Conservation (phyloP, 2,797 vertebrate genomes). For the Fratercula arctica region DNA sequence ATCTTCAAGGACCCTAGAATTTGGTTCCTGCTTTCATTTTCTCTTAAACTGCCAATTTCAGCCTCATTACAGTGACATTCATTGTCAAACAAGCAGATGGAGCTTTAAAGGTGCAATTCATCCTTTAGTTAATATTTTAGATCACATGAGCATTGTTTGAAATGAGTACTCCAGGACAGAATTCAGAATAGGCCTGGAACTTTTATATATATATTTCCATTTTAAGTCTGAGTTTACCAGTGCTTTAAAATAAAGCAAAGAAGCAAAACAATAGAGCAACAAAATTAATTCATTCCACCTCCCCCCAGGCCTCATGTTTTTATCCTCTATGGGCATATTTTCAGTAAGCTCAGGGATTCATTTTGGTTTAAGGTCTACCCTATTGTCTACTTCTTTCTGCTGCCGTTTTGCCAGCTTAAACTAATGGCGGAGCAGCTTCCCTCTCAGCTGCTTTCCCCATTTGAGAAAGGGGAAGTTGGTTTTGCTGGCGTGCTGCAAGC, state of each 20-base stretch:
- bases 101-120: background rate
- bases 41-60: background rate
- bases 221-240: background rate
- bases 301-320: background rate
- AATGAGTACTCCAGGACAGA: background rate
- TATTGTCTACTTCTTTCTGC: background rate
- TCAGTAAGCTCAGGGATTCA: background rate
- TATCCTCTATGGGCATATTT: background rate
- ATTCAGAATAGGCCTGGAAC: background rate
- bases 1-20: background rate
- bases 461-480: slow-evolving; percentile 68
- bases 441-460: slow-evolving; percentile 20
- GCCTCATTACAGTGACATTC: background rate
- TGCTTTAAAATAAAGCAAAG: background rate
- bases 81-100: background rate
- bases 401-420: background rate
- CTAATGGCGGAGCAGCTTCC: background rate
- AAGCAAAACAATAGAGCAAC: background rate
- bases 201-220: background rate
- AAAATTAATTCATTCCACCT: background rate
- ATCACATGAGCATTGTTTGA: background rate
- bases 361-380: background rate
- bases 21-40: background rate
- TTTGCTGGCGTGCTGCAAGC: background rate
- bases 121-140: background rate